Evolutionary conservation across 2,113 vertebrate species (phyloP).

Genomic region (Climacteris rufus): DNA sequence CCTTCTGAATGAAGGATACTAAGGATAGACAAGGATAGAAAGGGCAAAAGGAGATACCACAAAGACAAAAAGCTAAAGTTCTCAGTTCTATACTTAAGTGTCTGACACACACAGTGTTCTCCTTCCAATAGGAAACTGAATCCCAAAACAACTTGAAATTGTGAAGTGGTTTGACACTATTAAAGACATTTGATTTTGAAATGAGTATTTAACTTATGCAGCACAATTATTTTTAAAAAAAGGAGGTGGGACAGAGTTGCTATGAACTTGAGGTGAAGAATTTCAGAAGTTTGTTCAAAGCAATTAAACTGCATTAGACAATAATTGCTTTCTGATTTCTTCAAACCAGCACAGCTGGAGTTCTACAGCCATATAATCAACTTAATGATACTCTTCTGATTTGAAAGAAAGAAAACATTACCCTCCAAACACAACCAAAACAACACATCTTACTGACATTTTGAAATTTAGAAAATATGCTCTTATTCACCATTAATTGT

Average conservation of each 20-base stretch:
- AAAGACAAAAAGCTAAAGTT: not conserved
- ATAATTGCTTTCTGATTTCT: not conserved
- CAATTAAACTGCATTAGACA: conserved; percentile 14
- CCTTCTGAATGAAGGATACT: not conserved
- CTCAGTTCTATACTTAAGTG: not conserved
- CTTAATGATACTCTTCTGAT: conserved; percentile 11
- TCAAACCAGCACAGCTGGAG: conserved; percentile 1
- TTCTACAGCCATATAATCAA: conserved; percentile 23
- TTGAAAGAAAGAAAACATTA: not conserved
- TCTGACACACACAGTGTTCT: not conserved
- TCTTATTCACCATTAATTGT: not conserved
- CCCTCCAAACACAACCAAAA: not conserved
- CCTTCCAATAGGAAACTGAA: not conserved
- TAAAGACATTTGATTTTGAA: not conserved
- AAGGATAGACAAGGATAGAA: not conserved
- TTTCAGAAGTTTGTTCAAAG: not conserved
- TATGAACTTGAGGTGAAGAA: not conserved
- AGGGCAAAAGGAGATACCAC: not conserved
- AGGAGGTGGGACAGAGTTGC: accelerated
- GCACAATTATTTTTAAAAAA: not conserved
- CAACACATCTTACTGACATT: not conserved
- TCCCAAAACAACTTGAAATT: not conserved
- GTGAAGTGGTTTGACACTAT: not conserved
- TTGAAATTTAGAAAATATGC: not conserved
- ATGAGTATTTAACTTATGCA: not conserved